Base-by-base conservation (phyloP, 2,797 vertebrate genomes). In the Tolypeutes matacus region DNA sequence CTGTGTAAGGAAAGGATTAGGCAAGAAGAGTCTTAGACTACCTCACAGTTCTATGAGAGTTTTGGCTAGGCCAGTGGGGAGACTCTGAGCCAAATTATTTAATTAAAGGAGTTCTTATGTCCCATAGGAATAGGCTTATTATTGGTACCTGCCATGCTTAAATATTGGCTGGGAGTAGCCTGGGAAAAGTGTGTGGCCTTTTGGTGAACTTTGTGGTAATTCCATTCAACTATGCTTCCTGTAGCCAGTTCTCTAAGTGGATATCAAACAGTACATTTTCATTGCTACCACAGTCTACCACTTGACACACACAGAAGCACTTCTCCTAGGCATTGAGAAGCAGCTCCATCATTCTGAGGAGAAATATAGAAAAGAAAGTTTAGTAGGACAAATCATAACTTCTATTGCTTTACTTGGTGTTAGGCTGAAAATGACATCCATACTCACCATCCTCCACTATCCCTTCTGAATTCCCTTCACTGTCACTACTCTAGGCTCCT, bases 81-180 rank as follows among this genome's bases (percentile, higher is more conserved):
- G 8, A 27, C 6, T 27, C 3, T 62, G 8, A 21, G 64, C 5
- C 21, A 46, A n/a, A 82, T 1, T 3, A 20, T 21, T 3, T 77
- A 13, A 34, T 46, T 36, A n/a, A 12, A 73, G 34, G 20, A 76
- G 10, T 27, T 11, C 3, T n/a, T 56, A 34, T 58, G n/a, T 20
- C 14, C 25, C 23, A 2, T 7, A 84, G 5, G 70, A 34, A 18
- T 42, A 4, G 5, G 4, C 7, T 10, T 9, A 9, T 1, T 1
- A 42, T 2, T 29, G 2, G 51, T 25, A 39, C 7, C 20, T 21
- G 75, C 9, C 9, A 27, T 14, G 17, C 18, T 67, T 8, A 29
- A 46, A 46, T 17, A 29, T 9, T n/a, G 23, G 14, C 64, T 78
- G 7, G 51, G 8, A 69, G 17, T 15, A 53, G 42, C 23, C 36